Conservation (phyloP, 2,113 vertebrate genomes). For the Austrofundulus limnaeus region DNA sequence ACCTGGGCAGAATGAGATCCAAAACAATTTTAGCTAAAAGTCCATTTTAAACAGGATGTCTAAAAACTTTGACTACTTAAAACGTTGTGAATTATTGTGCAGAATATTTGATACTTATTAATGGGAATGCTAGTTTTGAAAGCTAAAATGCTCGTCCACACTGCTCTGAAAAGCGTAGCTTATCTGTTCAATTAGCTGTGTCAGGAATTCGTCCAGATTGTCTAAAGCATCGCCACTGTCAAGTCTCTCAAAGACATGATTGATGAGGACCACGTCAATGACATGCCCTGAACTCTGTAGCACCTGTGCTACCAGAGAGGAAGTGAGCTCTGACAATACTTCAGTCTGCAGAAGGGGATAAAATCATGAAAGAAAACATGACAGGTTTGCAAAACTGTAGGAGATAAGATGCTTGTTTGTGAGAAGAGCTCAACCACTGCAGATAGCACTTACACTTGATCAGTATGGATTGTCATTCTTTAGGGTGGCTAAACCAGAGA, state of each 20-base stretch:
- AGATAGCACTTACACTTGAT: neutral
- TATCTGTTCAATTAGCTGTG: no score
- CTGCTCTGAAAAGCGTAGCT: no score
- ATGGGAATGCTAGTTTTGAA: no score
- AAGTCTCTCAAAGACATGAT: conserved; percentile 24
- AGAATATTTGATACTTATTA: no score
- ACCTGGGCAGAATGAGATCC: no score
- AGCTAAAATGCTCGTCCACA: no score
- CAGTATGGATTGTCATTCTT: conserved; percentile 31
- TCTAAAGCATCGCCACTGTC: conserved; percentile 20
- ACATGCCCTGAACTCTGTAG: conserved; percentile 26
- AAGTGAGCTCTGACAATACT: conserved; percentile 26
- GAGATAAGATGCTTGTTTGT: neutral
- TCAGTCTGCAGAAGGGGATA: neutral
- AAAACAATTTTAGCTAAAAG: no score
- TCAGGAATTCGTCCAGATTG: conserved; percentile 21
- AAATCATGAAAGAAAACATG: neutral
- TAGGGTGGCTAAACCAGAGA: conserved; percentile 32
- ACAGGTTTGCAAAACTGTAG: neutral
- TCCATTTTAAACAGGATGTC: no score
- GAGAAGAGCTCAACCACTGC: neutral
- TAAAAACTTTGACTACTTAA: no score
- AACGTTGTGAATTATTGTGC: no score
- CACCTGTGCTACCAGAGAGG: conserved; percentile 48
- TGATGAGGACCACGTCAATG: conserved; percentile 25